Conservation (phyloP, 2,113 vertebrate species). For the Cavia porcellus region DNA sequence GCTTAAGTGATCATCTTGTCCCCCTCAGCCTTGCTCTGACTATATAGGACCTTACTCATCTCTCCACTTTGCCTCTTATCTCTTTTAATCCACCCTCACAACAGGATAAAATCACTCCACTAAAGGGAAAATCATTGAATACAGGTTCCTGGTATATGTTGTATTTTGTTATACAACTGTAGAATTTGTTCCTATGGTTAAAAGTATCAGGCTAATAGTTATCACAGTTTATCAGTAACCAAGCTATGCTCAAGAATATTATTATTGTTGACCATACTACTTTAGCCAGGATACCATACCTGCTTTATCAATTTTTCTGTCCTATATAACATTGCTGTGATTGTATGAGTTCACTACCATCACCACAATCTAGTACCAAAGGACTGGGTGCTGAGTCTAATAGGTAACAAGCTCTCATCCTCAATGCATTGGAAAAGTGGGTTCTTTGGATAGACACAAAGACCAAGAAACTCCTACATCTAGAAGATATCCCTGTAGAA, state of each 20-base stretch:
- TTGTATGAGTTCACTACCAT: neutral
- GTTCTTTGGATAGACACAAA: neutral
- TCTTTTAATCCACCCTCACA: neutral
- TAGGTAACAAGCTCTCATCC: neutral
- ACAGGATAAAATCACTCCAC: neutral
- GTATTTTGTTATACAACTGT: neutral
- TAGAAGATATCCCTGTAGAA: neutral
- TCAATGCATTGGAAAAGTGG: neutral
- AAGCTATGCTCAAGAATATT: neutral
- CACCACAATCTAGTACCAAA: neutral
- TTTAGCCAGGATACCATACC: neutral
- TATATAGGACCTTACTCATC: neutral
- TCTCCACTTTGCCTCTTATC: neutral
- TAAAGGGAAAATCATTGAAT: neutral
- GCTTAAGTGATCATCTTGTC: neutral
- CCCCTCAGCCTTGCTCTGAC: neutral
- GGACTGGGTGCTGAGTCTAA: neutral
- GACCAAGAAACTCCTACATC: neutral
- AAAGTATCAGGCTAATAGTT: neutral
- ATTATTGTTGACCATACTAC: neutral
- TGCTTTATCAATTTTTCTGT: neutral
- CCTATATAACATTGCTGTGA: neutral
- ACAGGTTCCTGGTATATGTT: neutral
- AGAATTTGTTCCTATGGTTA: neutral
- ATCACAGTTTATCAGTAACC: neutral